These are phyloP conservation scores for Psephotus haematonotus DNA, from an alignment of 2,113 vertebrate genomes.

Conservation along the genomic window DNA sequence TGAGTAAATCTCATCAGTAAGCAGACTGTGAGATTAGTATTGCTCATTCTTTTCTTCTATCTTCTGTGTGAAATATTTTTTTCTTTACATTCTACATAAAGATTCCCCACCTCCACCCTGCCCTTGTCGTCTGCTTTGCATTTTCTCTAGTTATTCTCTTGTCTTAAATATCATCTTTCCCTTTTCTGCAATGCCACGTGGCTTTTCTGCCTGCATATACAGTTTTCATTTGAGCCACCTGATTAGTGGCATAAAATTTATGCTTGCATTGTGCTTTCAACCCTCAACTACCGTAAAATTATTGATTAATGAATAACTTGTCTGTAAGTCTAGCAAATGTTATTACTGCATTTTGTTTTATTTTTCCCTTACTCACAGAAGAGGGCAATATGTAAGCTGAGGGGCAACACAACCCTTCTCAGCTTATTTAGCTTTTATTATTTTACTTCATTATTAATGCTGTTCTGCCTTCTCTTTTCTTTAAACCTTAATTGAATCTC, in stretches of 20 bases:
- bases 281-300: not conserved
- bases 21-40: not conserved
- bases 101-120: rapidly evolving
- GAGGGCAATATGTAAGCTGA: not conserved
- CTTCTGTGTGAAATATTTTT: not conserved
- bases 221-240: not conserved
- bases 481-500: not conserved
- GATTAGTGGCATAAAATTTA: not conserved
- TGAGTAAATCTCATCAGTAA: not conserved
- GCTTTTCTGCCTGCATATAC: not conserved
- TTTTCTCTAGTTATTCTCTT: not conserved
- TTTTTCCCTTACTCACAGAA: not conserved
- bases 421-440: not conserved
- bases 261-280: not conserved
- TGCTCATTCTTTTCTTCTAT: not conserved
- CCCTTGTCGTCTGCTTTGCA: not conserved
- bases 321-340: not conserved
- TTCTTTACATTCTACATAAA: not conserved
- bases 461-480: not conserved
- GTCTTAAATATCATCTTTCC: not conserved
- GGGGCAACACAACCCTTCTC: not conserved
- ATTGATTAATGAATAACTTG: not conserved
- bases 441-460: not conserved
- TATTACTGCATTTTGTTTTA: not conserved
- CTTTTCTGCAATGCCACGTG: not conserved